These are phyloP conservation scores for Melipona bicolor DNA, from an alignment of 2,888 invertebrate genomes.

Conservation along the genomic window DNA sequence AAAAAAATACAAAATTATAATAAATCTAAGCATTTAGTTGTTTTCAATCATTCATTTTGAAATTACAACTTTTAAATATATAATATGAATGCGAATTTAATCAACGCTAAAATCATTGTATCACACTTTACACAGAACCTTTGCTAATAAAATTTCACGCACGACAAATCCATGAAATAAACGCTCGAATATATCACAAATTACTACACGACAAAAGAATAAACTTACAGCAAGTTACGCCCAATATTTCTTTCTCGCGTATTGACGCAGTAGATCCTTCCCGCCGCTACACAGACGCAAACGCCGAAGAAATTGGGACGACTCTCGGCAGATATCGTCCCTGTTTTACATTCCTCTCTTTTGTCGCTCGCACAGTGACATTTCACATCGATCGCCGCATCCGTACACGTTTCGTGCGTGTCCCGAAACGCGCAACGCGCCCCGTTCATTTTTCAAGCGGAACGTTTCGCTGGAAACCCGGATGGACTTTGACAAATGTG, in stretches of 20 bases:
- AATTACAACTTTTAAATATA: too few species aligned
- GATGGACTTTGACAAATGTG: slow-evolving; percentile 69
- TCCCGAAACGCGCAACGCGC: neutral
- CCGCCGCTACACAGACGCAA: neutral
- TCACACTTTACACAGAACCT: too few species aligned
- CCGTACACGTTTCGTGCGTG: neutral
- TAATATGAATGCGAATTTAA: too few species aligned
- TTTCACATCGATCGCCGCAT: slow-evolving; percentile 38
- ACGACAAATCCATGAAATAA: neutral
- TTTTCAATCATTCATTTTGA: too few species aligned
- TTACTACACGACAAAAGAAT: neutral
- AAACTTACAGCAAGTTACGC: neutral
- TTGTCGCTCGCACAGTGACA: slow-evolving; percentile 16
- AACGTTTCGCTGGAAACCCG: slow-evolving; percentile 10
- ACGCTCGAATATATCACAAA: neutral
- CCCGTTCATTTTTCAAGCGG: slow-evolving; percentile 39
- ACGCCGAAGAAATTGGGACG: slow-evolving; percentile 1
- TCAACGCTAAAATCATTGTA: too few species aligned
- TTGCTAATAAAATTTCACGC: too few species aligned
- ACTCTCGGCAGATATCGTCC: neutral
- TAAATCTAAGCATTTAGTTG: too few species aligned
- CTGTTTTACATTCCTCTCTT: neutral
- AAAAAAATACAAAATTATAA: too few species aligned
- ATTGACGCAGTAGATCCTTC: neutral
- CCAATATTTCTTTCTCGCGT: neutral